These are phyloP conservation scores for Mythimna ferrago DNA, from an alignment of 2,888 invertebrate genomes.

Conservation along the genomic window DNA sequence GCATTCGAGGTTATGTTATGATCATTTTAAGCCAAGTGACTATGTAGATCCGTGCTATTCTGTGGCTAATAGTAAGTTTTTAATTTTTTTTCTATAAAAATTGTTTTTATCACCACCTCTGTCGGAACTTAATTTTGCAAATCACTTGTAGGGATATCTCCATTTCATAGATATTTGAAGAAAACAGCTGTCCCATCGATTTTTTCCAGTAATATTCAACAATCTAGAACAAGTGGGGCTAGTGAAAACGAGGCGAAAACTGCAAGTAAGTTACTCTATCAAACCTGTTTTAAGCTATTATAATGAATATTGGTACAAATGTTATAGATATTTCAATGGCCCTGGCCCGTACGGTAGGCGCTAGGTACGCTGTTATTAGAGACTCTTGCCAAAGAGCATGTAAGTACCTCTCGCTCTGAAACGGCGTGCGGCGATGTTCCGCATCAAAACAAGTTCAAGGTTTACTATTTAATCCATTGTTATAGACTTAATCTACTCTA, in stretches of 20 bases:
- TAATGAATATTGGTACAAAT: not conserved
- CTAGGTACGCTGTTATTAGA: not conserved
- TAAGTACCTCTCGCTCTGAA: not conserved
- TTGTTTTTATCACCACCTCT: not conserved
- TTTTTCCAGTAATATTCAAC: constrained; percentile 24
- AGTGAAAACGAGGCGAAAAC: not conserved
- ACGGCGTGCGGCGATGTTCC: not conserved
- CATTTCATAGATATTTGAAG: constrained; percentile 52
- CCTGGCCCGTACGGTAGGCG: not conserved
- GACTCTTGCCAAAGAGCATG: too few relatives aligned
- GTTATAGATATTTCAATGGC: constrained; percentile 3
- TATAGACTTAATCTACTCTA: not conserved
- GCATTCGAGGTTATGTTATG: constrained; percentile 57
- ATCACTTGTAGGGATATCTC: constrained; percentile 34
- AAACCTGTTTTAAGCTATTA: not conserved
- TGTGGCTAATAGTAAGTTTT: constrained; percentile 13
- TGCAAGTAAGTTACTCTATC: constrained; percentile 32
- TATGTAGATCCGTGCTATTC: constrained; percentile 35
- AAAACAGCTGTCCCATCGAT: constrained; percentile 55
- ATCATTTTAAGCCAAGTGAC: constrained; percentile 49
- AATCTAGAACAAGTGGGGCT: not conserved
- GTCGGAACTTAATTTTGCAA: not conserved
- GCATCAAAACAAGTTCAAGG: not conserved
- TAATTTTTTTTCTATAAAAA: not conserved
- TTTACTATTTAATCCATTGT: not conserved